Evolutionary conservation across 2,888 invertebrate genomes (phyloP), one percentile per base, ranked within the genome.

Genomic region (Azorinus chamasolen): DNA sequence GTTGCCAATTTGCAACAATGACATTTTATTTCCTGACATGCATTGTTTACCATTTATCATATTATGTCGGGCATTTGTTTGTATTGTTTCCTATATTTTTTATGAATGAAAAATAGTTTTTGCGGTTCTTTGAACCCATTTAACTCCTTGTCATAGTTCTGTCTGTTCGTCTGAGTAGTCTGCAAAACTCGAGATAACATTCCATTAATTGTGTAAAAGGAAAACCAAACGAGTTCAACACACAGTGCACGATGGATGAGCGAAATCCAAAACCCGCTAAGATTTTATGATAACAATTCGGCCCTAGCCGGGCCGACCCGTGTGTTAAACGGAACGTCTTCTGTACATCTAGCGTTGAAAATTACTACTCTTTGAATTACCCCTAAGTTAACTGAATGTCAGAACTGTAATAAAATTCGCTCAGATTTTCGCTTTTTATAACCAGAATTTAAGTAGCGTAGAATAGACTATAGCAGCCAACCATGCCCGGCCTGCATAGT

Each of bases 391-490:
- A 78, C 68, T 25, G 46, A 71, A 65, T 63, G 72, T 75, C 71
- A 75, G 57, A 65, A 58, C 65, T 45, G 72, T 62, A 54, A 78
- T 81, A 75, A 72, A 83, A 71, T 45, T 61, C 64, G 65, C 51
- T 46, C 55, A 58, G 51, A 64, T 57, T 70, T 77, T 81, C 57
- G 50, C 57, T 72, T 71, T 68, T 73, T 79, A 69, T 70, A 70
- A 69, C 59, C 66, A 32, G 22, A 32, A 51, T 63, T 65, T 64
- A 79, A 79, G 65, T 63, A 66, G 64, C 62, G 61, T 55, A 57
- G 72, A 72, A 73, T 62, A 63, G 61, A 69, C 71, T 71, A 54
- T 72, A 61, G 69, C 77, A 86, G 85, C 83, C 85, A 82, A 78
- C 76, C 85, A 58, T 84, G 63, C 57, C 27, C 51, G 32, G 41